phyloP scores from a whole-genome alignment of 1,140 invertebrate species.

The Ruditapes philippinarum region DNA sequence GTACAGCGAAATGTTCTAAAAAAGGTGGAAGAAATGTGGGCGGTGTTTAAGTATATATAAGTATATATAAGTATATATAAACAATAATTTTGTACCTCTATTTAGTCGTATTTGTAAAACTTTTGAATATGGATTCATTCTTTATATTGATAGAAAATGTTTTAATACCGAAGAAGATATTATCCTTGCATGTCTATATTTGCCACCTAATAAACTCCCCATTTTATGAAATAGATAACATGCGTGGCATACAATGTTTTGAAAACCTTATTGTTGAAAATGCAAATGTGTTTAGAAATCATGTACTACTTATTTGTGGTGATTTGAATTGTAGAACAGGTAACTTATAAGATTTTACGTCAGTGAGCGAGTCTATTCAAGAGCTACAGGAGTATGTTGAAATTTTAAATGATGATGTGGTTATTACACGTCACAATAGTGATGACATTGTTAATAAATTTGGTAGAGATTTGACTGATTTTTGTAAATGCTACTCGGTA shows the following conservation, averaged over 20 bases:
- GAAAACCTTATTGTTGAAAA: not conserved
- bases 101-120: slow-evolving; percentile 5
- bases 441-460: not conserved
- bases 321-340: no score
- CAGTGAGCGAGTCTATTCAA: no score
- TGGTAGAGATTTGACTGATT: not conserved
- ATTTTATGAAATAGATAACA: not conserved
- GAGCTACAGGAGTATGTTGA: no score
- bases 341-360: not conserved
- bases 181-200: slow-evolving; percentile 4
- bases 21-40: slow-evolving; percentile 34
- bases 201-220: slow-evolving; percentile 31
- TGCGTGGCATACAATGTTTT: not conserved
- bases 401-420: no score
- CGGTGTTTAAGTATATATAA: slow-evolving; percentile 22
- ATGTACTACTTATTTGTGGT: no score
- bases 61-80: no score
- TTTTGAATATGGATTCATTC: slow-evolving; percentile 16
- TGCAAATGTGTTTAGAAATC: not conserved
- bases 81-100: not conserved
- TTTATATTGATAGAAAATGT: slow-evolving; percentile 12
- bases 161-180: slow-evolving; percentile 24
- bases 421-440: not conserved
- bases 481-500: not conserved
- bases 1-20: slow-evolving; percentile 14